Percentiles rank a stretch among this genome's conserved stretches.
Evolutionary conservation across 2,797 vertebrate species (phyloP).

Genomic region (Lophotriccus pileatus): DNA sequence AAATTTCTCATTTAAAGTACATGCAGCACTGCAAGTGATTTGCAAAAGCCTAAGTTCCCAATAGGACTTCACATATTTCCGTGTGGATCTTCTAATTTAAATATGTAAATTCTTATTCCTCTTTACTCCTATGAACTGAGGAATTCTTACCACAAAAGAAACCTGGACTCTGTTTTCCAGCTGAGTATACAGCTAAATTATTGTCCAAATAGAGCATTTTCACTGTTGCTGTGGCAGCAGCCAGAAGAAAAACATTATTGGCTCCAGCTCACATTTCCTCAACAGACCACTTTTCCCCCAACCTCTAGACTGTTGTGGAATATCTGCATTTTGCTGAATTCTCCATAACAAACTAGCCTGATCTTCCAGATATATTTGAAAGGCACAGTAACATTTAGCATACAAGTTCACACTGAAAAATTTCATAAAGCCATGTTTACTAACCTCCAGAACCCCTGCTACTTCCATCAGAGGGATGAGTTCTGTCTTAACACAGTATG

Average conservation of each 20-base stretch:
- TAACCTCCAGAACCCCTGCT: slow-evolving; percentile 90
- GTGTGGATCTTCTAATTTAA: background rate
- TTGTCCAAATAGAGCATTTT: background rate
- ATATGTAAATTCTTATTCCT: background rate
- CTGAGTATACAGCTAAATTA: background rate
- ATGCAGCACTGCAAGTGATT: background rate
- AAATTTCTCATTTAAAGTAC: background rate
- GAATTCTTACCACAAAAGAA: background rate
- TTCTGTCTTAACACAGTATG: slow-evolving; percentile 90
- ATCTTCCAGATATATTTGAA: background rate
- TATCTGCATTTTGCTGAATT: background rate
- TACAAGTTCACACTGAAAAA: background rate
- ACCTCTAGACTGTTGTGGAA: accelerated
- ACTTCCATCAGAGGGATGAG: slow-evolving; percentile 97
- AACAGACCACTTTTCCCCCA: background rate
- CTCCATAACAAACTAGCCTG: background rate
- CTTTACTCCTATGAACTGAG: background rate
- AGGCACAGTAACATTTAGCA: background rate
- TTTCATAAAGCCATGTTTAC: background rate
- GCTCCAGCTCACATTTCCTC: background rate
- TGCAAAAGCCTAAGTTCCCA: background rate
- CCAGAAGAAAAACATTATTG: background rate
- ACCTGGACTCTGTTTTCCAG: background rate
- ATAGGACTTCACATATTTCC: background rate
- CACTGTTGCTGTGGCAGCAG: background rate